Evolutionary conservation across 2,888 invertebrate genomes (phyloP).

Genomic region (Anthophora plumipes): DNA sequence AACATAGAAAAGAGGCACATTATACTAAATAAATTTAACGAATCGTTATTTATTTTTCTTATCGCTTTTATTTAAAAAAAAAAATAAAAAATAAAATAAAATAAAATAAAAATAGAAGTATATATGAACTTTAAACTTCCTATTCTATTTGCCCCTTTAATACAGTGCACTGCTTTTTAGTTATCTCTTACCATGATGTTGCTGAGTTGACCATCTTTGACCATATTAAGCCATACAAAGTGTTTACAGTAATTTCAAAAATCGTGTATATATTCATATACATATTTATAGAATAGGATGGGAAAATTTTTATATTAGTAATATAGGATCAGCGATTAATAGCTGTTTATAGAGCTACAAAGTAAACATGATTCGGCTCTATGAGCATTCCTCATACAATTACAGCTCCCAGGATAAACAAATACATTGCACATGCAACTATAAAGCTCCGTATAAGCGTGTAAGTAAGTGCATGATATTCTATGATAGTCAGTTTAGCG

Average conservation of each 20-base stretch:
- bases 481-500: constrained; percentile 76
- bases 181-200: constrained; percentile 63
- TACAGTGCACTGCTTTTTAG: constrained; percentile 83
- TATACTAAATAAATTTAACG: constrained; percentile 36
- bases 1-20: constrained; percentile 31
- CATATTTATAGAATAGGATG: constrained; percentile 76
- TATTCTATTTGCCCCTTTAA: constrained; percentile 74
- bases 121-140: constrained; percentile 34
- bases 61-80: background rate
- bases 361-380: constrained; percentile 80
- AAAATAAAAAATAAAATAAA: too few species aligned
- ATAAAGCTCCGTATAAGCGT: constrained; percentile 83
- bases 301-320: constrained; percentile 80
- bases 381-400: constrained; percentile 82
- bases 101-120: constrained; percentile 17
- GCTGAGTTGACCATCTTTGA: constrained; percentile 62
- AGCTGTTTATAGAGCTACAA: constrained; percentile 79
- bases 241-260: constrained; percentile 56
- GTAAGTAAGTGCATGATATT: constrained; percentile 82
- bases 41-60: constrained; percentile 18
- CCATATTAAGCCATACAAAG: constrained; percentile 61
- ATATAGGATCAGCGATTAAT: constrained; percentile 78
- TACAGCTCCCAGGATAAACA: constrained; percentile 83
- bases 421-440: constrained; percentile 85
- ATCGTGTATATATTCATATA: constrained; percentile 62